Evolutionary conservation across 2,113 vertebrate species (phyloP), one percentile per base, ranked within the genome.

Genomic region (Xyliphius kryptos): DNA sequence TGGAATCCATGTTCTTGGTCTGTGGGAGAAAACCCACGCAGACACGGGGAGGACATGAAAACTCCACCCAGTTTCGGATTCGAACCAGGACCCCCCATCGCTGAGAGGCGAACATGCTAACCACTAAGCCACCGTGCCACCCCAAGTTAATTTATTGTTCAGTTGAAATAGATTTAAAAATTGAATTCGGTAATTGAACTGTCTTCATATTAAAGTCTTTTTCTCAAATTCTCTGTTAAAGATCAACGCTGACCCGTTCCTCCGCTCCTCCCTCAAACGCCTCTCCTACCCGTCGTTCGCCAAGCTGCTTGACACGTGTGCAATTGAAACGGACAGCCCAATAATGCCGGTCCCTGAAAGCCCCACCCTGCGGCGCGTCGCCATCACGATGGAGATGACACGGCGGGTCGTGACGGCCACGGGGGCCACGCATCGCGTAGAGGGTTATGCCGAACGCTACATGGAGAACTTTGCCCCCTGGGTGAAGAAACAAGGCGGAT

Each of bases 401-500:
- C 79, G 86, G 1, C 76, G 84, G 3, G 83, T 89, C 0, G 77
- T 85, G 48, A 89, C 82, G 0, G 85, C 86, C 9, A 86, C 82
- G 0, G 87, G 87, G 36, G 19, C 73, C 2, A 78, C 76, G 1
- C 81, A 85, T 52, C 84, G 79, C 41, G 76, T 86, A 67, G 70
- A 82, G 19, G 81, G 75, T 6, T 81, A 70, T 1, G 81, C 86
- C 5, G 80, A 85, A 47, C 68, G 65, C 49, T 87, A 87, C 71
- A 85, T 89, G 87, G 80, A 85, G 67, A 87, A 20, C 22, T 87
- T 85, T 16, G 63, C 73, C 8, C 82, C 84, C 0, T 89, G 84
- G 85, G 73, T 89, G 3, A 85, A 83, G 72, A 79, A 66, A 11
- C 79, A 81, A 0, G 86, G 87, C 41, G 87, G 87, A 71, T 89